Base-by-base conservation (phyloP, 2,888 invertebrate genomes). In the Thalpophila matura region DNA sequence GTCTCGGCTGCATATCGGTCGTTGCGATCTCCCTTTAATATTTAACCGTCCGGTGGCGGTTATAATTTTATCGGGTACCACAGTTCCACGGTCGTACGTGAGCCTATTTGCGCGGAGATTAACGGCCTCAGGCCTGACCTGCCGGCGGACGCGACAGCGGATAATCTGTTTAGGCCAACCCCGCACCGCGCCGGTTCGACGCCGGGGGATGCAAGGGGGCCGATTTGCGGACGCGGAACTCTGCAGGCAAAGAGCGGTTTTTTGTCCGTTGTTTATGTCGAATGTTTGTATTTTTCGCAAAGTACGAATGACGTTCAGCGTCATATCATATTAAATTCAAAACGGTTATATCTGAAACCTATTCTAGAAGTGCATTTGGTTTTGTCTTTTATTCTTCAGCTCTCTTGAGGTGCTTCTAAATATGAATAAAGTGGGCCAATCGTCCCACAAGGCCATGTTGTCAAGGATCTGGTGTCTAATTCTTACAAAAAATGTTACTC, bases 81-180 rank as follows among this genome's bases (percentile, higher is more conserved):
- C 70, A 77, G 72, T 66, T 58, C 50, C 56, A 64, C 77, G 51
- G 71, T 75, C 71, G 84, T 89, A 89, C 89, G 91, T 91, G 91
- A 88, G 86, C 85, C 86, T 89, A 90, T 91, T 92, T 91, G 84
- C 86, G 84, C 80, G 82, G 82, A 89, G 89, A 91, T 92, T 90
- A 91, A 88, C 90, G 84, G 65, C 83, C 81, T 84, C 86, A 80
- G 84, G 65, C 83, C 81, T 84, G 86, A 80, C 83, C 81, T 79
- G 79, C 67, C 66, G 73, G 68, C 73, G 74, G 79, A 80, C 74
- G 78, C 83, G 81, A 81, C 85, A 80, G 64, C 72, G 82, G 82
- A 80, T 88, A 88, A 89, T 89, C 86, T 83, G 85, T 86, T 89
- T 87, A 86, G 84, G 75, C 76, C 81, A 73, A 74, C 79, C 74